These are phyloP conservation scores for Drosophila persimilis DNA, from an alignment of 1,140 invertebrate species.

Conservation along the genomic window DNA sequence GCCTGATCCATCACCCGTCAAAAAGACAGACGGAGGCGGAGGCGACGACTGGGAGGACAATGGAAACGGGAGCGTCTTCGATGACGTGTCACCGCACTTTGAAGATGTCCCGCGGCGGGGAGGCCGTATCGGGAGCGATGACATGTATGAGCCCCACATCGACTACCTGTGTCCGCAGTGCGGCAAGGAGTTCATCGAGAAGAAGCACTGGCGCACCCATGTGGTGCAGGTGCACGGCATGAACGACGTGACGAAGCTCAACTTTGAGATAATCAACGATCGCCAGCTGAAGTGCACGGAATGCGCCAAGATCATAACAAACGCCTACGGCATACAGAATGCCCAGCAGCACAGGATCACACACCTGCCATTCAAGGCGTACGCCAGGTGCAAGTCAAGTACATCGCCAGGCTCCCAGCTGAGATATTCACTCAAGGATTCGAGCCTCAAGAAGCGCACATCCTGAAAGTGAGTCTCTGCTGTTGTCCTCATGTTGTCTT, in stretches of 20 bases:
- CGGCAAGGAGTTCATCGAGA: conserved; percentile 73
- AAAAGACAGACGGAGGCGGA: conserved; percentile 1
- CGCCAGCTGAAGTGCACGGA: conserved; percentile 69
- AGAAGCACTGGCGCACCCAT: conserved; percentile 76
- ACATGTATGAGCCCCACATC: conserved; percentile 73
- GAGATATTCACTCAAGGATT: conserved; percentile 70
- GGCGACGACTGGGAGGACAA: conserved; percentile 46
- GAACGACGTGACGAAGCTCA: conserved; percentile 68
- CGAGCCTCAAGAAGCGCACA: conserved; percentile 90
- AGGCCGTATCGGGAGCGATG: conserved; percentile 61
- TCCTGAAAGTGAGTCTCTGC: conserved; percentile 91
- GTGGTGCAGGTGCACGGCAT: conserved; percentile 68
- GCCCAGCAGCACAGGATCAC: conserved; percentile 78
- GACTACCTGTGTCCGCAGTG: conserved; percentile 78
- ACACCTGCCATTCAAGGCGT: conserved; percentile 73
- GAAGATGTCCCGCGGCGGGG: conserved; percentile 57
- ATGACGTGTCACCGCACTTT: conserved; percentile 53
- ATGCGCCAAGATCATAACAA: conserved; percentile 78
- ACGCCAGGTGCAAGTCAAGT: conserved; percentile 86
- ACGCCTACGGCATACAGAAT: conserved; percentile 79
- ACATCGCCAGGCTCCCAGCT: conserved; percentile 94
- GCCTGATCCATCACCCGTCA: not conserved
- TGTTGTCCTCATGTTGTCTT: conserved; percentile 87
- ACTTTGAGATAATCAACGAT: conserved; percentile 70
- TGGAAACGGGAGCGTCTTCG: conserved; percentile 22